These are phyloP conservation scores for Pangasius mekongensis DNA, from an alignment of 2,797 vertebrate species.

Conservation along the genomic window DNA sequence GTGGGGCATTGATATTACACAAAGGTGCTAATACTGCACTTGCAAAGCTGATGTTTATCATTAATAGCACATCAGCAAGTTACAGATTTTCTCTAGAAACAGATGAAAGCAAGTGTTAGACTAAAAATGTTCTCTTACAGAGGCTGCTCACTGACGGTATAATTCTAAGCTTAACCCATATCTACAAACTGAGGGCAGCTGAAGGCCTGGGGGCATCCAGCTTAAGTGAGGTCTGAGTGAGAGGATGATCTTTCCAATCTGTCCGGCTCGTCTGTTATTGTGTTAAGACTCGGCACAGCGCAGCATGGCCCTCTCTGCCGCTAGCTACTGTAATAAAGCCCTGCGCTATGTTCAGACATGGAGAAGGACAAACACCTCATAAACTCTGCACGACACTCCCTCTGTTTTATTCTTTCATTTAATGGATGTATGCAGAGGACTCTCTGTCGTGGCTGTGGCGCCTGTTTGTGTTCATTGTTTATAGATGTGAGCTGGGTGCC, in stretches of 20 bases:
- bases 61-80: not conserved
- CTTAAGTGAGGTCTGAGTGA: conserved; percentile 20
- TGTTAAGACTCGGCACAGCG: not conserved
- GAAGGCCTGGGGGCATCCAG: conserved; percentile 1
- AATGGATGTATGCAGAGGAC: conserved; percentile 22
- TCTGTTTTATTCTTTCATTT: conserved; percentile 11
- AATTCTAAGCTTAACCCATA: conserved; percentile 23
- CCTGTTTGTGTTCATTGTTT: conserved; percentile 28
- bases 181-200: not conserved
- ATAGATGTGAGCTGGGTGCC: conserved; percentile 16
- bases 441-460: not conserved
- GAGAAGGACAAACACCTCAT: conserved; percentile 40
- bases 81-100: not conserved
- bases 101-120: not conserved
- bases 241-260: conserved; percentile 6
- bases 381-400: conserved; percentile 24
- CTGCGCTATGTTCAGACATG: conserved; percentile 6
- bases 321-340: conserved; percentile 35
- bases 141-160: not conserved
- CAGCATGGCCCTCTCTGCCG: not conserved
- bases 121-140: not conserved
- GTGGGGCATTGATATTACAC: not conserved
- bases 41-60: not conserved
- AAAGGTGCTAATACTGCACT: not conserved
- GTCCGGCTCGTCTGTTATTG: conserved; percentile 11